These are phyloP conservation scores for Fukomys damarensis DNA, from an alignment of 2,113 vertebrate species.

Conservation along the genomic window DNA sequence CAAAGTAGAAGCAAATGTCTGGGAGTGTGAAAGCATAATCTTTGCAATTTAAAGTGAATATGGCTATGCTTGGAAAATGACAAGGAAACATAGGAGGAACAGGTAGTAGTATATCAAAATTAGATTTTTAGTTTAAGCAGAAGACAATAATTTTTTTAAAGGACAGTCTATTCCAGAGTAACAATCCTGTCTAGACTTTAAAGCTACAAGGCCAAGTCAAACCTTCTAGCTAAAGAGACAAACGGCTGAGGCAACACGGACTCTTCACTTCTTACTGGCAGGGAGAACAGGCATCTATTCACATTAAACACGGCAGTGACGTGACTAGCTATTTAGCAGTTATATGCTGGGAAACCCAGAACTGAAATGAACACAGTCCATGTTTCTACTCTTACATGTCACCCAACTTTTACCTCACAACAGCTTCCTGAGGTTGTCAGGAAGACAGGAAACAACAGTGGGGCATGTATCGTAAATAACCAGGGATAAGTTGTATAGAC, in stretches of 20 bases:
- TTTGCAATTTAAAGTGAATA: constrained; percentile 27
- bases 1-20: constrained; percentile 23
- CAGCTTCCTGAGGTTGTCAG: not conserved
- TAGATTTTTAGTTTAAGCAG: not conserved
- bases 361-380: not conserved
- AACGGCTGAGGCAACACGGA: too few relatives aligned
- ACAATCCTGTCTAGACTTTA: not conserved
- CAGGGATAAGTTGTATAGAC: not conserved
- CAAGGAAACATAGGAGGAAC: not conserved
- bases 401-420: not conserved
- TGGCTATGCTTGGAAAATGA: constrained; percentile 23
- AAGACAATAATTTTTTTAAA: not conserved
- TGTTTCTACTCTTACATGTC: not conserved
- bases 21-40: not conserved
- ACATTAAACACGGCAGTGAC: not conserved
- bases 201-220: not conserved
- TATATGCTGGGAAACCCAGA: not conserved
- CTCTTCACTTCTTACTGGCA: not conserved
- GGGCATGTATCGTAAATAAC: not conserved
- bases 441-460: not conserved
- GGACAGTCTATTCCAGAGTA: not conserved
- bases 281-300: not conserved
- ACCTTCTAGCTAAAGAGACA: not conserved
- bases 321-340: not conserved
- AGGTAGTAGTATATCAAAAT: not conserved